These are phyloP conservation scores for Drosophila paranaensis DNA, from an alignment of 2,888 invertebrate species.

Conservation along the genomic window DNA sequence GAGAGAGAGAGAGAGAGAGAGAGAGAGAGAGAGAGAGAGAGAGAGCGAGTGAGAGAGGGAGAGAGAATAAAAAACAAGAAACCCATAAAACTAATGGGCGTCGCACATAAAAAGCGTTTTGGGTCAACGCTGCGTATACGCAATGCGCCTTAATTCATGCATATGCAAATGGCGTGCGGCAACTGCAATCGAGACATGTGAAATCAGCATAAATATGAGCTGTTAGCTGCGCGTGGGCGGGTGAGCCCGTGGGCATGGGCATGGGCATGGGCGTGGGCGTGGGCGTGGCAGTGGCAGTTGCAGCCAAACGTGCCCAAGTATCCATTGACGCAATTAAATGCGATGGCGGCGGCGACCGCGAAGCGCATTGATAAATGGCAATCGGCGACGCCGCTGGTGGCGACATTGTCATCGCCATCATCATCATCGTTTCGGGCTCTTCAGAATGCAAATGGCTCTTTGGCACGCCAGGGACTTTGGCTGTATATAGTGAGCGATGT, in stretches of 20 bases:
- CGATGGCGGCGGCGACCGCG: slow-evolving; percentile 33
- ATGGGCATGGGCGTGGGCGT: background rate
- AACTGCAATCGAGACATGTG: slow-evolving; percentile 34
- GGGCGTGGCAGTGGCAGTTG: slow-evolving; percentile 1
- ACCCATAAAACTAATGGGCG: slow-evolving; percentile 61
- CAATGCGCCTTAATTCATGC: slow-evolving; percentile 50
- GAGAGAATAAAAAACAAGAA: slow-evolving; percentile 1
- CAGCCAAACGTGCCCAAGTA: slow-evolving; percentile 70
- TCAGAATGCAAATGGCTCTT: slow-evolving; percentile 76
- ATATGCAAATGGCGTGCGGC: slow-evolving; percentile 34
- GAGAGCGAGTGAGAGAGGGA: background rate
- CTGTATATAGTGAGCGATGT: background rate
- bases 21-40: background rate
- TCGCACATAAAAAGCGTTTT: slow-evolving; percentile 39
- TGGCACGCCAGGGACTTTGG: slow-evolving; percentile 61
- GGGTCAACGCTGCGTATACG: slow-evolving; percentile 67
- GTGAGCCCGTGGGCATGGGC: background rate
- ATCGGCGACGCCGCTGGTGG: slow-evolving; percentile 45
- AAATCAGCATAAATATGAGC: slow-evolving; percentile 58
- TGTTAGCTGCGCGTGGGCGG: background rate
- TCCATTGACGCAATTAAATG: slow-evolving; percentile 71
- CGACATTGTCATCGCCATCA: slow-evolving; percentile 41
- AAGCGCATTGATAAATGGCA: slow-evolving; percentile 75
- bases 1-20: background rate
- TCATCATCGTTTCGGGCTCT: slow-evolving; percentile 44